Evolutionary conservation across 2,113 vertebrate species (phyloP), one percentile per base, ranked within the genome.

Genomic region (Podarcis muralis): DNA sequence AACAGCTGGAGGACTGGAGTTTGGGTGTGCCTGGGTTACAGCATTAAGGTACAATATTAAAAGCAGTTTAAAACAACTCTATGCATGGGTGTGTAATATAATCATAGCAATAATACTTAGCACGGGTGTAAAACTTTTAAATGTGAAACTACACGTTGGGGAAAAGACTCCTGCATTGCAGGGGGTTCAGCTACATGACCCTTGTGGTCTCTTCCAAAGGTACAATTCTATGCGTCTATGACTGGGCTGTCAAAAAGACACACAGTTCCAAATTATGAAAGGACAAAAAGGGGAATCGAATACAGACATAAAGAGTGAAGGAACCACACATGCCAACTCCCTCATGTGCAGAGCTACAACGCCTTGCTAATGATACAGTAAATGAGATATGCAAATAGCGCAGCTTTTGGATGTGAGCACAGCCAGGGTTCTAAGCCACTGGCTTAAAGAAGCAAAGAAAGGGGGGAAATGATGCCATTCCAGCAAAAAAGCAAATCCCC

Each of bases 401-500:
- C 59, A 57, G 6, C 11, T 72, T 53, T 48, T 12, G 65, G 7
- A n/a, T 5, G 65, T 53, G 48, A 7, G 66, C 66, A 76, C 13
- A 62, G 12, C 3, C 15, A 23, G 13, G 16, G 6, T 20, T 72
- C 5, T 13, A 57, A 72, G n/a, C 16, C 8, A 20, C 30, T 57
- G 3, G 6, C 7, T 43, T 68, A 40, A 15, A 15, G 65, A 62
- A 62, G 15, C 13, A 20, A 62, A 25, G 6, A 15, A 5, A 15
- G 37, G 6, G 37, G 25, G 37, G 88, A 76, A 74, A 25, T 91
- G 80, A 30, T 83, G 32, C 6, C 81, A 86, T 22, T 90, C 89
- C 89, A 57, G 53, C 65, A 22, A 88, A 85, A 62, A 89, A 93
- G 89, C 77, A 90, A 90, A 77, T 78, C 11, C 65, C 90, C 59